Percentiles rank a stretch among this genome's conserved stretches.
phyloP scores from a whole-genome alignment of 1,140 invertebrate species.

The Lamellibrachia luymesi region DNA sequence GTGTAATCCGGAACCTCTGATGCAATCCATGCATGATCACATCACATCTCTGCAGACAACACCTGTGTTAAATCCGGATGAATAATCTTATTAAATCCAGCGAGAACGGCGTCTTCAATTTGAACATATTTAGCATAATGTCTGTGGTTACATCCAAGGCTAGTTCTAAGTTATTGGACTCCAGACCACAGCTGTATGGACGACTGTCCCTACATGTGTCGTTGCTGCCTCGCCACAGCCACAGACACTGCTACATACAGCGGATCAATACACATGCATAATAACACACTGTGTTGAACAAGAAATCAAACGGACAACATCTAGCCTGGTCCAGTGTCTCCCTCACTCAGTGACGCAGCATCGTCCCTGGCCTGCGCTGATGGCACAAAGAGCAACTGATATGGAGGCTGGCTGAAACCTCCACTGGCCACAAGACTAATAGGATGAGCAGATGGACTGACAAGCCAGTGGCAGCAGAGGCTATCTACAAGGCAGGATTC shows the following conservation, averaged over 20 bases:
- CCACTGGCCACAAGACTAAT: neutral
- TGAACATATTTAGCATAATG: neutral
- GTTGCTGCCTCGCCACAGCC: neutral
- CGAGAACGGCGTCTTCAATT: neutral
- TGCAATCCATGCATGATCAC: neutral
- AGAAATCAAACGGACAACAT: neutral
- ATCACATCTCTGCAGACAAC: neutral
- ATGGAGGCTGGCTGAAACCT: neutral
- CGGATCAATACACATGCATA: neutral
- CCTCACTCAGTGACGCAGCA: neutral
- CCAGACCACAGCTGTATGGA: neutral
- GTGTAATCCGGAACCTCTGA: neutral
- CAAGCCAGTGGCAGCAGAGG: neutral
- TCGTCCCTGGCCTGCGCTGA: too few species aligned
- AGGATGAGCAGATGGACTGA: neutral
- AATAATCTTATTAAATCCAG: neutral
- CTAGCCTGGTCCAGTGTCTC: neutral
- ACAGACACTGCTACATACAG: neutral
- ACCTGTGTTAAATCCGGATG: neutral
- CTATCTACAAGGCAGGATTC: neutral
- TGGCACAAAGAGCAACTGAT: neutral
- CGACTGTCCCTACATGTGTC: neutral
- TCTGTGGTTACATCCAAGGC: neutral
- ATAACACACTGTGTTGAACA: neutral
- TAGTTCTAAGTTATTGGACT: neutral